These are phyloP conservation scores for Ecliptopera silaceata DNA, from an alignment of 2,888 invertebrate genomes.

Conservation along the genomic window DNA sequence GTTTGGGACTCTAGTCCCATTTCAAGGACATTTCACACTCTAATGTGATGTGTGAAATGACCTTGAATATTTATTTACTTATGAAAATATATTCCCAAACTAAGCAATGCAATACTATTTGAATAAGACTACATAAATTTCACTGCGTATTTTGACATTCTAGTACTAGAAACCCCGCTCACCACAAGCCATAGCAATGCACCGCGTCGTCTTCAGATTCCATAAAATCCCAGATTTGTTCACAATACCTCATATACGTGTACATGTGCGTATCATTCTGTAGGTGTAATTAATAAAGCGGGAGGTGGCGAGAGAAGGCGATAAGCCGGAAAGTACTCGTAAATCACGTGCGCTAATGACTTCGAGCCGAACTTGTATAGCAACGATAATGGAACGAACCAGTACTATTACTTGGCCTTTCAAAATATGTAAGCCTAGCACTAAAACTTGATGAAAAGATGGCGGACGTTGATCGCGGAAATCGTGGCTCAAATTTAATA, in stretches of 20 bases:
- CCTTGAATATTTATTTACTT: too few species aligned
- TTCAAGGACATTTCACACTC: too few species aligned
- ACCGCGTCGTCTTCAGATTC: slow-evolving; percentile 29
- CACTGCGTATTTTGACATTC: not conserved
- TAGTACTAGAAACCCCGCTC: not conserved
- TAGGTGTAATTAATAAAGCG: slow-evolving; percentile 61
- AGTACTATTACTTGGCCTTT: not conserved
- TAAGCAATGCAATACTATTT: too few species aligned
- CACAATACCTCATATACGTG: slow-evolving; percentile 19
- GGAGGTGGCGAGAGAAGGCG: slow-evolving; percentile 50
- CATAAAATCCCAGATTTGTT: slow-evolving; percentile 31
- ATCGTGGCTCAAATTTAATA: too few species aligned
- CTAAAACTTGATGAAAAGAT: too few species aligned
- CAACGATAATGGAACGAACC: slow-evolving; percentile 15
- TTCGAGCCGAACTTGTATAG: slow-evolving; percentile 21
- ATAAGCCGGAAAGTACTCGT: slow-evolving; percentile 55
- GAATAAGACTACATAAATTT: too few species aligned
- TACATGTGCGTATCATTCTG: slow-evolving; percentile 26
- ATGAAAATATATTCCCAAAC: too few species aligned
- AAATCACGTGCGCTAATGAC: slow-evolving; percentile 64
- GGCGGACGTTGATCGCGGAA: too few species aligned
- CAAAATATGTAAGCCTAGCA: too few species aligned
- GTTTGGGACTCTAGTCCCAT: too few species aligned
- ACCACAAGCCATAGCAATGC: slow-evolving; percentile 10
- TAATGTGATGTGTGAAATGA: too few species aligned